Evolutionary conservation across 2,113 vertebrate species (phyloP).

Genomic region (Mobula hypostoma): DNA sequence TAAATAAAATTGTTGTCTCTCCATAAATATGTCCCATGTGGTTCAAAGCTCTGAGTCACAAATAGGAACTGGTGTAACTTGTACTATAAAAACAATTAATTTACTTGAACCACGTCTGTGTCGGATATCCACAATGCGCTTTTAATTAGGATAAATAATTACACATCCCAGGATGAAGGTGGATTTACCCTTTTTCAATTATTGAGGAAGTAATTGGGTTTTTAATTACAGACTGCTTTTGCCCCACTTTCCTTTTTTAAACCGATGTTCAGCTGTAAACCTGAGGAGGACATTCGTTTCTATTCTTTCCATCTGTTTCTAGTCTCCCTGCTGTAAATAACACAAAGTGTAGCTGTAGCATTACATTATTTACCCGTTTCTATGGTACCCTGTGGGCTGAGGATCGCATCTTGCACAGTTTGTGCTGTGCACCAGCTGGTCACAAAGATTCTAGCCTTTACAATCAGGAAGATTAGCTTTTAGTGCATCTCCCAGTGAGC

Average conservation of each 20-base stretch:
- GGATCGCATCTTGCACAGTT: conserved; percentile 23
- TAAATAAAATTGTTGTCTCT: neutral
- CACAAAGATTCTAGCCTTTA: neutral
- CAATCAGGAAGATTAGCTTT: neutral
- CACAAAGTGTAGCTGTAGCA: neutral
- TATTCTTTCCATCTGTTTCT: conserved; percentile 26
- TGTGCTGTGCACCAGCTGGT: neutral
- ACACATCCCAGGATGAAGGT: conserved; percentile 22
- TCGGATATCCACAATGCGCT: conserved; percentile 4
- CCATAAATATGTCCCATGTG: neutral
- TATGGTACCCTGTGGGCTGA: conserved; percentile 18
- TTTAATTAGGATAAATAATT: conserved; percentile 35
- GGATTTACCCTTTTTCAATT: conserved; percentile 15
- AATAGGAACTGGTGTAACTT: neutral
- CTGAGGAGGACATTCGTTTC: conserved; percentile 7
- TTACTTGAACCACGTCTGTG: neutral
- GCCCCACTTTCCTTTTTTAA: neutral
- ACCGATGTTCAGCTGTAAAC: neutral
- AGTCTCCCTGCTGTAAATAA: conserved; percentile 19
- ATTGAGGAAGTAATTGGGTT: conserved; percentile 36
- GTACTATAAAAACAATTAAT: conserved; percentile 3
- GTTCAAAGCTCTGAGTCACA: neutral
- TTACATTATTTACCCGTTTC: conserved; percentile 32
- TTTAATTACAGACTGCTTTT: conserved; percentile 36
- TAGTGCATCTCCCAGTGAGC: neutral